phyloP scores from a whole-genome alignment of 2,888 invertebrate genomes.

The Oxytorus armatus region DNA sequence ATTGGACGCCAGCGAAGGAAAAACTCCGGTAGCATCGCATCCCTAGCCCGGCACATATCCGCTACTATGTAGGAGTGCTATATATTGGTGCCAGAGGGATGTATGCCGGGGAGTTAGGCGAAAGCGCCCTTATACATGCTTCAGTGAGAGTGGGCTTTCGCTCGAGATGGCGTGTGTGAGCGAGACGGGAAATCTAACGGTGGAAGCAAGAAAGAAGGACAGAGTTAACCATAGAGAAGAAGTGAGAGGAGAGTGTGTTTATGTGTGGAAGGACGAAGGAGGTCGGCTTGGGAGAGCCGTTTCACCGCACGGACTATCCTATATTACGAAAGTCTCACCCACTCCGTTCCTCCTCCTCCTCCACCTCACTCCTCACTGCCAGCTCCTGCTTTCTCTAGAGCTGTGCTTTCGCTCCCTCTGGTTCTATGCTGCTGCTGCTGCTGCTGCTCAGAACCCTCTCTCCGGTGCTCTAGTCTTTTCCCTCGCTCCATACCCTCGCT shows the following conservation, averaged over 20 bases:
- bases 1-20: constrained; percentile 59
- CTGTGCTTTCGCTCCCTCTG: constrained; percentile 66
- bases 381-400: constrained; percentile 52
- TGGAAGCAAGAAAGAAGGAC: constrained; percentile 63
- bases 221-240: constrained; percentile 56
- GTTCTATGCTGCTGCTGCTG: constrained; percentile 57
- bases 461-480: constrained; percentile 64
- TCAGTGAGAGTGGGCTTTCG: constrained; percentile 61
- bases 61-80: constrained; percentile 23
- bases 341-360: constrained; percentile 28
- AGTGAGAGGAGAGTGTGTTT: constrained; percentile 64
- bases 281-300: constrained; percentile 79
- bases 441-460: constrained; percentile 59
- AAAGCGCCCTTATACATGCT: constrained; percentile 65
- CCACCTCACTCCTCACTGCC: constrained; percentile 32
- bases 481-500: constrained; percentile 58
- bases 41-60: constrained; percentile 45
- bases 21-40: constrained; percentile 58
- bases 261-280: constrained; percentile 74
- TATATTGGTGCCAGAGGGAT: constrained; percentile 36
- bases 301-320: constrained; percentile 82
- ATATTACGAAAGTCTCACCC: constrained; percentile 81
- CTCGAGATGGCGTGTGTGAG: constrained; percentile 62
- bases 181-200: constrained; percentile 62
- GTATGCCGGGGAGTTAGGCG: constrained; percentile 44